Conservation (phyloP, 2,113 vertebrate species). For the Phoxinus phoxinus region DNA sequence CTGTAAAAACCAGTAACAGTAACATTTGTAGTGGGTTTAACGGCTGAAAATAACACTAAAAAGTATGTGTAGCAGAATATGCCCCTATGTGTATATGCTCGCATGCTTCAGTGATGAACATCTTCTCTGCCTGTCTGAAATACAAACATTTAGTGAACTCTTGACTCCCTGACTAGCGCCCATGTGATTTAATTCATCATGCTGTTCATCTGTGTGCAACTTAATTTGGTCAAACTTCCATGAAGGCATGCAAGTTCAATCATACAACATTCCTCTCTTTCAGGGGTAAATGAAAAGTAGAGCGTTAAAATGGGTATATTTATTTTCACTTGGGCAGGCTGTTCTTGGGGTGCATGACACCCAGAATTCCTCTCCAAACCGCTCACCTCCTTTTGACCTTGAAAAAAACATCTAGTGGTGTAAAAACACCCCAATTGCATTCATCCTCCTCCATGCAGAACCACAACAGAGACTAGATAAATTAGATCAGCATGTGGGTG, state of each 20-base stretch:
- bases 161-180: slow-evolving; percentile 28
- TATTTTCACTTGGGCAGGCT: slow-evolving; percentile 8
- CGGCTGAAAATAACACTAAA: not conserved
- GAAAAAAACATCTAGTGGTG: not conserved
- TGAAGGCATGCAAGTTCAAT: slow-evolving; percentile 4
- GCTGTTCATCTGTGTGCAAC: not conserved
- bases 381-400: not conserved
- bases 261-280: not conserved
- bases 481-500: slow-evolving; percentile 5
- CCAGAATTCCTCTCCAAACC: not conserved
- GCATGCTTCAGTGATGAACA: slow-evolving; percentile 10
- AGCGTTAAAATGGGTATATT: not conserved
- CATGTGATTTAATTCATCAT: slow-evolving; percentile 42
- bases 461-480: not conserved
- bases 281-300: not conserved
- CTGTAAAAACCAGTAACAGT: no score
- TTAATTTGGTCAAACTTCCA: slow-evolving; percentile 18
- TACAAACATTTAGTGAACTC: slow-evolving; percentile 32
- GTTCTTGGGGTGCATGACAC: not conserved
- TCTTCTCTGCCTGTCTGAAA: slow-evolving; percentile 25
- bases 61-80: not conserved
- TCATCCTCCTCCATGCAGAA: not conserved
- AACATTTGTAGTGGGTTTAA: not conserved
- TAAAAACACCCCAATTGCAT: not conserved
- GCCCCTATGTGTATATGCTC: not conserved